phyloP scores from a whole-genome alignment of 2,888 invertebrate genomes.

The Cosmia trapezina region DNA sequence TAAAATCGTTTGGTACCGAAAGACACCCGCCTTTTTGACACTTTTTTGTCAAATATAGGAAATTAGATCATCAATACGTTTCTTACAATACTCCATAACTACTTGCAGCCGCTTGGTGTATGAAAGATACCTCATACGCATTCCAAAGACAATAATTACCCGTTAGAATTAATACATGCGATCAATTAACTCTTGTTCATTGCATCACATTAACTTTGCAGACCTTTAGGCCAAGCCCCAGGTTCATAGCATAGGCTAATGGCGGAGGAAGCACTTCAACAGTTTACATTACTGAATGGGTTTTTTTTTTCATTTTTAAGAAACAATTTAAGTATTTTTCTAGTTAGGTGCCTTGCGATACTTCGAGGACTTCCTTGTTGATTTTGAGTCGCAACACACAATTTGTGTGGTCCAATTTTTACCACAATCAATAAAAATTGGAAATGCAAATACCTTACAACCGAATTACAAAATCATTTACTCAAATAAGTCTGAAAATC shows the following conservation, averaged over 20 bases:
- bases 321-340: not conserved
- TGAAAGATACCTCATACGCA: conserved; percentile 15
- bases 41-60: not conserved
- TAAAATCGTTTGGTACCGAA: not conserved
- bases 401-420: not conserved
- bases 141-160: conserved; percentile 34
- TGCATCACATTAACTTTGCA: conserved; percentile 43
- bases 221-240: conserved; percentile 38
- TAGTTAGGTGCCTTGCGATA: too few species aligned
- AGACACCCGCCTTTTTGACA: not conserved
- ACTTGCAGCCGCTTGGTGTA: not conserved
- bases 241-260: conserved; percentile 38
- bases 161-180: conserved; percentile 42
- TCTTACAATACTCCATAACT: not conserved
- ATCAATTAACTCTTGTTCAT: conserved; percentile 43
- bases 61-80: not conserved
- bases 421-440: not conserved
- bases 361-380: too few species aligned
- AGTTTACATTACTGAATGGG: conserved; percentile 4
- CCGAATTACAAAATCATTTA: not conserved
- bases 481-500: not conserved
- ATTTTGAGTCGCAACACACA: not conserved
- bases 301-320: not conserved
- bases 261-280: conserved; percentile 27
- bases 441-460: not conserved